A percentile compares a stretch with the other conserved stretches of the same genome.
phyloP scores from a whole-genome alignment of 2,888 invertebrate genomes.

The Ichneumoninae sp. region DNA sequence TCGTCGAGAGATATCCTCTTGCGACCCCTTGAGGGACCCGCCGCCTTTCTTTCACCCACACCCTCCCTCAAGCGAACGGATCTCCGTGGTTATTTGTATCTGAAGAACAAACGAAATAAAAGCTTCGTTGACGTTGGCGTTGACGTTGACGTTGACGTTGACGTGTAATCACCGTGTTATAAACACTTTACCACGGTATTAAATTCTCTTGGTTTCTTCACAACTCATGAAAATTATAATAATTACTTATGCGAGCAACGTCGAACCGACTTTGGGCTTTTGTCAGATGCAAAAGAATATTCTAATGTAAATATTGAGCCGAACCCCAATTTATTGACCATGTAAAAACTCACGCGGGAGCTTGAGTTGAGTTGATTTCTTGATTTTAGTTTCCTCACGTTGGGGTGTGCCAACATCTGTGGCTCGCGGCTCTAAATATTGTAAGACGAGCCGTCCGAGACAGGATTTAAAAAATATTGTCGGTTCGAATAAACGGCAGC shows the following conservation, averaged over 20 bases:
- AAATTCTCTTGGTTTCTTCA: not conserved
- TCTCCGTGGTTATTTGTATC: slow-evolving; percentile 82
- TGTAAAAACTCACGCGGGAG: slow-evolving; percentile 29
- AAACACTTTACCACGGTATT: not conserved
- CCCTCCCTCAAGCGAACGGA: slow-evolving; percentile 77
- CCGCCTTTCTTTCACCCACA: slow-evolving; percentile 67
- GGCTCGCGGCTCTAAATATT: slow-evolving; percentile 52
- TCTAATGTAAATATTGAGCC: not conserved
- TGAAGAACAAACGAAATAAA: slow-evolving; percentile 62
- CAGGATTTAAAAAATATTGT: not conserved
- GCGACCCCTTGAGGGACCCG: slow-evolving; percentile 60
- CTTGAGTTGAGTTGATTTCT: not conserved
- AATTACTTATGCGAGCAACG: not conserved
- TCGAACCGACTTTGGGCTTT: not conserved
- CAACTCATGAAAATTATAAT: not conserved
- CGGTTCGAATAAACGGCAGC: slow-evolving; percentile 36
- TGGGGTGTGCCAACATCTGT: not conserved
- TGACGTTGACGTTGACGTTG: not conserved
- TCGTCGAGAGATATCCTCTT: slow-evolving; percentile 73
- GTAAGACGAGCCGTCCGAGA: slow-evolving; percentile 21
- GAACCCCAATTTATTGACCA: not conserved
- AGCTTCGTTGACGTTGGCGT: not conserved
- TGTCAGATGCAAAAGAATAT: not conserved
- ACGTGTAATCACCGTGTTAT: not conserved
- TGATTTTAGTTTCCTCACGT: slow-evolving; percentile 35